These are phyloP conservation scores for Idris sp. DNA, from an alignment of 1,140 invertebrate genomes.

Conservation along the genomic window DNA sequence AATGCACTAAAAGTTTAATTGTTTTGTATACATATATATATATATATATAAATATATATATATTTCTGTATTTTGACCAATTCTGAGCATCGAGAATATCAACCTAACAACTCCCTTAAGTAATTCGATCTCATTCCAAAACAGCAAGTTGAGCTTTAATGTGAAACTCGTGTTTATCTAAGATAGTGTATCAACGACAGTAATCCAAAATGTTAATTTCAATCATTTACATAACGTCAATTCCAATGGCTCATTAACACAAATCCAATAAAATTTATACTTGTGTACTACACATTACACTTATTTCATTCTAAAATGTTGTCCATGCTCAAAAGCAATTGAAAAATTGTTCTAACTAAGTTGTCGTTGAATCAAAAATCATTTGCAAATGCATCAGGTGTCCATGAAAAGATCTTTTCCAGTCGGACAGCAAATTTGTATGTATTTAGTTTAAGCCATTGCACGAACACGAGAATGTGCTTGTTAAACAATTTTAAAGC, in stretches of 20 bases:
- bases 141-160: slow-evolving; percentile 16
- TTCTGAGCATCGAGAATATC: slow-evolving; percentile 14
- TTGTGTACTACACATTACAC: no score
- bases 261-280: not conserved
- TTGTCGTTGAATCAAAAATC: no score
- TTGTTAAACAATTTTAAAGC: slow-evolving; percentile 39
- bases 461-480: slow-evolving; percentile 2
- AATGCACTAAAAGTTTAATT: no score
- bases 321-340: no score
- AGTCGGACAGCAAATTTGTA: not conserved
- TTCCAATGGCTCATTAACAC: not conserved
- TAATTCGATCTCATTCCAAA: slow-evolving; percentile 21
- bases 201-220: slow-evolving; percentile 13
- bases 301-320: no score
- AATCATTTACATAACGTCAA: not conserved
- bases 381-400: slow-evolving; percentile 4
- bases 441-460: slow-evolving; percentile 1
- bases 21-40: no score
- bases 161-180: slow-evolving; percentile 17
- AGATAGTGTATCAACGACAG: slow-evolving; percentile 6
- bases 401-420: not conserved
- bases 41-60: no score
- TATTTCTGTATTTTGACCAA: not conserved
- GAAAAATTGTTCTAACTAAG: no score
- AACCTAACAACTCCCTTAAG: slow-evolving; percentile 27